These are phyloP conservation scores for Cetonia aurata DNA, from an alignment of 2,888 invertebrate species.

Conservation along the genomic window DNA sequence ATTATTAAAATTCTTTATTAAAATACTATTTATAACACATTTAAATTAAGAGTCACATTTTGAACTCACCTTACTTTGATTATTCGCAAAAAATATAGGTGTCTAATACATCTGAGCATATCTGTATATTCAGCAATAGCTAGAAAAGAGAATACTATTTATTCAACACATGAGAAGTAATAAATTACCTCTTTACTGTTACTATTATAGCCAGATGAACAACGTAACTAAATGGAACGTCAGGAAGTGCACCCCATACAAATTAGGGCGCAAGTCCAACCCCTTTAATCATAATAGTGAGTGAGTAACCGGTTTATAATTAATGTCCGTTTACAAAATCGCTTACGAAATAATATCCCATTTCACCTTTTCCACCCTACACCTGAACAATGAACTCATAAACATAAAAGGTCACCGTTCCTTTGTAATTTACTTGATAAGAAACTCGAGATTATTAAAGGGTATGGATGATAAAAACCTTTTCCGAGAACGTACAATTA, in stretches of 20 bases:
- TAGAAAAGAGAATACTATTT: constrained; percentile 10
- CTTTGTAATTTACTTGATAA: constrained; percentile 5
- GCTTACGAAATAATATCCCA: constrained; percentile 45
- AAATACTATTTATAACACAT: too few relatives aligned
- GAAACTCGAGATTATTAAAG: constrained; percentile 8
- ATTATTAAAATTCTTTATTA: too few relatives aligned
- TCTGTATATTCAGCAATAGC: too few relatives aligned
- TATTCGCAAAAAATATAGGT: too few relatives aligned
- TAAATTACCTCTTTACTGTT: constrained; percentile 10
- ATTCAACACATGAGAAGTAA: neutral
- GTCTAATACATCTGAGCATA: too few relatives aligned
- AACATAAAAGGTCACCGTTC: neutral
- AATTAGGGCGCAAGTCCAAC: constrained; percentile 23
- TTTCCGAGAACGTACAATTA: too few relatives aligned
- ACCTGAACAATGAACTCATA: neutral
- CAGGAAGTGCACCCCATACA: constrained; percentile 9
- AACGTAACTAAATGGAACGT: constrained; percentile 22
- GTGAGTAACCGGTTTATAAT: constrained; percentile 46
- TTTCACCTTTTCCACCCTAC: constrained; percentile 42
- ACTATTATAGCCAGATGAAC: constrained; percentile 2
- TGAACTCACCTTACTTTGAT: too few relatives aligned
- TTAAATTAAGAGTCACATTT: too few relatives aligned
- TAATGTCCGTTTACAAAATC: constrained; percentile 49
- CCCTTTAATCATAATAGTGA: constrained; percentile 39
- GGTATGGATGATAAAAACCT: neutral